Evolutionary conservation across 2,797 vertebrate genomes (phyloP).

Genomic region (Falco rusticolus): DNA sequence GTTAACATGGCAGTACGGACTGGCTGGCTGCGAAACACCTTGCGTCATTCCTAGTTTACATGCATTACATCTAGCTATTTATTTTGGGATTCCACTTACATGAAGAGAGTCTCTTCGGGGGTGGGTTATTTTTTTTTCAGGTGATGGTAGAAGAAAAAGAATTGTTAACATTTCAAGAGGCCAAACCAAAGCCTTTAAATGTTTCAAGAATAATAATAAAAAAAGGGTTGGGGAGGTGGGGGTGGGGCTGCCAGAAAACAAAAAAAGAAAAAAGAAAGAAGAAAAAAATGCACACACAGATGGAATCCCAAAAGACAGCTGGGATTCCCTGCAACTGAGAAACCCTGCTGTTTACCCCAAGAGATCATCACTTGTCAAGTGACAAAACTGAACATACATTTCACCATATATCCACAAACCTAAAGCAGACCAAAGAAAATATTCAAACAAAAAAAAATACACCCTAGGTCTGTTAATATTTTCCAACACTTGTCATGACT

Average conservation of each 20-base stretch:
- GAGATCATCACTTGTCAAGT: constrained; percentile 68
- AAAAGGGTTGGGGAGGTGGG: no score
- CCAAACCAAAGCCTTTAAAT: background rate
- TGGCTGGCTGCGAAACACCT: background rate
- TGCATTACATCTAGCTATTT: background rate
- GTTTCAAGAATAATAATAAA: background rate
- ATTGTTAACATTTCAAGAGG: background rate
- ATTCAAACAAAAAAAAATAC: background rate
- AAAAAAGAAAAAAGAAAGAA: background rate
- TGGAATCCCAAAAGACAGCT: constrained; percentile 70
- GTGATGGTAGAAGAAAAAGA: background rate
- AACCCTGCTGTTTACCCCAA: constrained; percentile 63
- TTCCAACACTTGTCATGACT: constrained; percentile 29
- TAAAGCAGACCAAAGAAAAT: constrained; percentile 39
- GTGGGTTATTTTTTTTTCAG: background rate
- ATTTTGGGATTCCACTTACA: background rate
- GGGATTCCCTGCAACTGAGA: constrained; percentile 62
- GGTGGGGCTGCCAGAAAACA: background rate
- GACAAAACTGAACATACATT: constrained; percentile 51
- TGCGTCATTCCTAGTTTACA: background rate
- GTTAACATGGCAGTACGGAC: background rate
- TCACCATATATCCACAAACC: constrained; percentile 20
- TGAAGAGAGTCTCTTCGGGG: background rate
- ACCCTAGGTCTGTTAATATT: background rate
- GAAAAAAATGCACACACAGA: constrained; percentile 27